Evolutionary conservation across 30 jellyfish, hydroid and myxozoan genomes (phyloP).

Genomic region (Turritopsis dohrnii): DNA sequence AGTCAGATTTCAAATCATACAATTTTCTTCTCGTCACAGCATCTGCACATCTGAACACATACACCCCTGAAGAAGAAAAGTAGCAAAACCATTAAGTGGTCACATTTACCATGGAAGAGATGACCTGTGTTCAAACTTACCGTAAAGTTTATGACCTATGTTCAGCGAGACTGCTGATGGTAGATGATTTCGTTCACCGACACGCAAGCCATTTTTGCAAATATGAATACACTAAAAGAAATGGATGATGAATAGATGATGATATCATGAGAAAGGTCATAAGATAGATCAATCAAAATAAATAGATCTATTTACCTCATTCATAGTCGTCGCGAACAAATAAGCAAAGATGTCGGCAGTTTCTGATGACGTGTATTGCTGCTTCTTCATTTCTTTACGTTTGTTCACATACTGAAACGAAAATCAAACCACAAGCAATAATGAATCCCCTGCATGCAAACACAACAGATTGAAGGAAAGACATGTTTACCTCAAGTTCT

Average conservation of each 20-base stretch:
- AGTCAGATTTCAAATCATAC: neutral
- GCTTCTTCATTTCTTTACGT: conserved; percentile 26
- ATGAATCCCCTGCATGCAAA: neutral
- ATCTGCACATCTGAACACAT: conserved; percentile 75
- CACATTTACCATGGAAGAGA: neutral
- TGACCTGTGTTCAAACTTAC: neutral
- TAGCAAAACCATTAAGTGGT: neutral
- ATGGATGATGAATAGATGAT: neutral
- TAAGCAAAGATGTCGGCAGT: conserved; percentile 20
- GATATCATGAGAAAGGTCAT: no score
- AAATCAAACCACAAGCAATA: neutral
- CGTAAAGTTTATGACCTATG: neutral
- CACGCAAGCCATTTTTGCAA: neutral
- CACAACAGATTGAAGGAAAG: neutral
- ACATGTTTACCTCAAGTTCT: conserved; percentile 15
- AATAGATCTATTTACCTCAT: neutral
- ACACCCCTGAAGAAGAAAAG: conserved; percentile 40
- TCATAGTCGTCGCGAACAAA: neutral
- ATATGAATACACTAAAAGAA: neutral
- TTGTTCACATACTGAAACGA: conserved; percentile 11
- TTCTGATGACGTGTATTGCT: neutral
- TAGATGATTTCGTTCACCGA: neutral
- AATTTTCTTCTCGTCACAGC: conserved; percentile 16
- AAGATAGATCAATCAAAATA: no score
- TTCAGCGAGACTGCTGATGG: neutral